Evolutionary conservation across 2,888 invertebrate genomes (phyloP), one percentile per base, ranked within the genome.

Genomic region (Aleiodes alternator): DNA sequence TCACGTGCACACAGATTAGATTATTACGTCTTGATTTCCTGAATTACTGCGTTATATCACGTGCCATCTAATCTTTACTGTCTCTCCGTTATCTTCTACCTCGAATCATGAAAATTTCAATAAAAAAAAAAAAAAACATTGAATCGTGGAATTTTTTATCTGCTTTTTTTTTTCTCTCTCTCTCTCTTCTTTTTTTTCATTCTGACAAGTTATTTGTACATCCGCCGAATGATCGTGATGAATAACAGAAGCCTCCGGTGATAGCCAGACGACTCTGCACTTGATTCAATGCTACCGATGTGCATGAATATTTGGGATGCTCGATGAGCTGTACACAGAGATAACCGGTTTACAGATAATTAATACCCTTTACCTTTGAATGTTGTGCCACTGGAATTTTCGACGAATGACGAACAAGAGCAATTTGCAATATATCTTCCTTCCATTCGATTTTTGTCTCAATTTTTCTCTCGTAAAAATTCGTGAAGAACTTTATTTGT

Each of bases 271-370:
- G 34, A 14, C 61, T 34, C 57, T n/a, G 61, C 38, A 38, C 61
- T 38, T 34, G 61, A 38, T 50, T 23, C 50, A 66, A 29, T 14
- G 50, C 29, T 11, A 43, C 23, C 14, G 43, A 64, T 64, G 59
- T 59, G n/a, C 59, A 31, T 34, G 59, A 38, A 64, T 38, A 66
- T 50, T 66, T 48, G 66, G 48, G 29, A 23, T 50, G 50, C 48
- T 66, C 66, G 50, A 66, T 66, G 66, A 66, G 12, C 66, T 66
- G 66, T 50, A 50, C 31, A 50, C 48, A 57, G 48, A 50, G 50
- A 71, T 50, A 71, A 71, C 71, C 71, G 71, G 71, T 71, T 71
- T 31, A 31, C 29, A 51, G 71, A 71, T 59, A 71, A 51, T 59
- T 50, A 59, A 23, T 59, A 59, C 57, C 50, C 23, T 59, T 31